A percentile compares a stretch with the other conserved stretches of the same genome.
Conservation (phyloP, 2,797 vertebrate genomes). For the Lutjanus argentimaculatus region DNA sequence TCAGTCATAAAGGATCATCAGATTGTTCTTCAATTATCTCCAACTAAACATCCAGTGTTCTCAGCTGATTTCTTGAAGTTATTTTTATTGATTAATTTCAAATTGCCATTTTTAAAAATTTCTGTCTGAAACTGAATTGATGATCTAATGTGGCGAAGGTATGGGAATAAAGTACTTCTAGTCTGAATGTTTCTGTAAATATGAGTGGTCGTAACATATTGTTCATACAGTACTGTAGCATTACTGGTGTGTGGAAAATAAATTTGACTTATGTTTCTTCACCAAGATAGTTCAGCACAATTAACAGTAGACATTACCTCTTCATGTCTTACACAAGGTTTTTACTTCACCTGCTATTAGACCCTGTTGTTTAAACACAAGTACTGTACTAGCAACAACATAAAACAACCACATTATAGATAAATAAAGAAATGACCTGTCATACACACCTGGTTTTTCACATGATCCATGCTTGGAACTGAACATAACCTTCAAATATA, state of each 20-base stretch:
- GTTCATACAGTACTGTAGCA: conserved; percentile 30
- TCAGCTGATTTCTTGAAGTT: neutral
- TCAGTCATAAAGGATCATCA: neutral
- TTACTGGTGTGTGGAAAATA: conserved; percentile 12
- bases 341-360: neutral
- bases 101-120: neutral
- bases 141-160: neutral
- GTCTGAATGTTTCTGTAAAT: conserved; percentile 59
- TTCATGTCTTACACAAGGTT: conserved; percentile 27
- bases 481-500: neutral
- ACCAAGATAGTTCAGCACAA: conserved; percentile 8
- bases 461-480: conserved; percentile 6
- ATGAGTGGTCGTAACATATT: conserved; percentile 27
- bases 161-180: neutral
- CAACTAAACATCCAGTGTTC: neutral
- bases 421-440: neutral
- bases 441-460: conserved; percentile 9
- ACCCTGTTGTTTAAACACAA: conserved; percentile 12
- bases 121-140: conserved; percentile 21
- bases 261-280: neutral
- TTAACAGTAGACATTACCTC: conserved; percentile 24
- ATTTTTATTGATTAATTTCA: neutral
- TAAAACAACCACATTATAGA: conserved; percentile 13
- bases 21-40: neutral
- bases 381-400: neutral